Percentiles rank a stretch among this genome's conserved stretches.
phyloP scores from a whole-genome alignment of 1,140 invertebrate species.

The Mesaphorura yosii region DNA sequence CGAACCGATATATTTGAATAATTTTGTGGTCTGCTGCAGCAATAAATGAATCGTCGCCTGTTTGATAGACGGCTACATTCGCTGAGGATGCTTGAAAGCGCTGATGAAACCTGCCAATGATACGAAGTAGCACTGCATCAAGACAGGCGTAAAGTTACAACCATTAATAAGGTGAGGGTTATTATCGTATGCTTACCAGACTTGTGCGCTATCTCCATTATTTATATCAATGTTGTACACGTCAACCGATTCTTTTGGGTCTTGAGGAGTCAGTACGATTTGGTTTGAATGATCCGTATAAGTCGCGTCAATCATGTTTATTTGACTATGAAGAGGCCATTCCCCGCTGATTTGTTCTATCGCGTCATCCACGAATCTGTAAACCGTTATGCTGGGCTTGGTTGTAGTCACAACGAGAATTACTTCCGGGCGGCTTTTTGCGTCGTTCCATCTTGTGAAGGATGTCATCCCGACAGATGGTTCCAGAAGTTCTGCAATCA shows the following conservation, averaged over 20 bases:
- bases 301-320: conserved; percentile 14
- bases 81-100: not conserved
- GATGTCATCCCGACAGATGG: not conserved
- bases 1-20: conserved; percentile 10
- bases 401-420: conserved; percentile 8
- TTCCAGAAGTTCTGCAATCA: not conserved
- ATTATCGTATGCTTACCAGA: conserved; percentile 12
- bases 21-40: not conserved
- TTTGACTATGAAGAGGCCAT: conserved; percentile 12
- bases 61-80: conserved; percentile 6
- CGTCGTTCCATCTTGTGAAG: conserved; percentile 14
- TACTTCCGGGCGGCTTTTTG: not conserved
- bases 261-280: conserved; percentile 12
- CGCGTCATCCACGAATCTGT: not conserved
- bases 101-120: conserved; percentile 18
- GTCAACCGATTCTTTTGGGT: not conserved
- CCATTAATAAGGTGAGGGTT: not conserved
- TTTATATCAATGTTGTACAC: conserved; percentile 20
- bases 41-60: conserved; percentile 5
- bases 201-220: not conserved
- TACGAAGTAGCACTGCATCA: not conserved
- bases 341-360: not conserved
- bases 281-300: not conserved
- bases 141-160: not conserved
- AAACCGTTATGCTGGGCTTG: not conserved